Evolutionary conservation across 2,888 invertebrate species (phyloP).

Genomic region (Synanthedon vespiformis): DNA sequence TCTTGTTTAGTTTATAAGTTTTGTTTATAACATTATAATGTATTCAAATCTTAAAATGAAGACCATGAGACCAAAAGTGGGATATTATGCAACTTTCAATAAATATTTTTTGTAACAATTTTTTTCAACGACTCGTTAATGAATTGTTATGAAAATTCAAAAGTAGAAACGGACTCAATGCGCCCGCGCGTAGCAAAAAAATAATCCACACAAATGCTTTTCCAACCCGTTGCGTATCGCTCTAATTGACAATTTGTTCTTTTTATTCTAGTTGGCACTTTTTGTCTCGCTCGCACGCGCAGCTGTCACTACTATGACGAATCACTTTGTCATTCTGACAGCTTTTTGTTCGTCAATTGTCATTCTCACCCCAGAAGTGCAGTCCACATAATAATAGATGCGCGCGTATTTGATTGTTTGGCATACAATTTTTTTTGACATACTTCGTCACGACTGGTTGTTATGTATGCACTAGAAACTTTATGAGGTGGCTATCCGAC

Average conservation of each 20-base stretch:
- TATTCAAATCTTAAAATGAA: too few species aligned
- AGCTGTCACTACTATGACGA: conserved; percentile 64
- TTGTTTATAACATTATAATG: too few species aligned
- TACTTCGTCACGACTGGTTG: neutral
- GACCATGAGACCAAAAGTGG: too few species aligned
- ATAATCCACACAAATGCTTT: neutral
- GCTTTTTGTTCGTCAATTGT: conserved; percentile 47
- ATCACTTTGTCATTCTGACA: conserved; percentile 66
- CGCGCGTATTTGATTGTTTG: neutral
- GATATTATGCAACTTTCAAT: too few species aligned
- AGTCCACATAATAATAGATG: neutral
- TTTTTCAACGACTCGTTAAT: too few species aligned
- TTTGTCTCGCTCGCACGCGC: conserved; percentile 28
- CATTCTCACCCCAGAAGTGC: conserved; percentile 51
- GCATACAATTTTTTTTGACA: neutral
- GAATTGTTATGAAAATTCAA: too few species aligned
- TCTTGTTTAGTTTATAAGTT: too few species aligned
- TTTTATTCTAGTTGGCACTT: conserved; percentile 9
- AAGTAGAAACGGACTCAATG: neutral
- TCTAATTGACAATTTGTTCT: conserved; percentile 34
- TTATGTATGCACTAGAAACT: neutral
- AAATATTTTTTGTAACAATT: too few species aligned
- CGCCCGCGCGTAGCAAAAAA: neutral
- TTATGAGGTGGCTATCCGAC: neutral
- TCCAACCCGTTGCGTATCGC: conserved; percentile 1